Evolutionary conservation across 2,797 vertebrate species (phyloP).

Genomic region (Sus cebifrons): DNA sequence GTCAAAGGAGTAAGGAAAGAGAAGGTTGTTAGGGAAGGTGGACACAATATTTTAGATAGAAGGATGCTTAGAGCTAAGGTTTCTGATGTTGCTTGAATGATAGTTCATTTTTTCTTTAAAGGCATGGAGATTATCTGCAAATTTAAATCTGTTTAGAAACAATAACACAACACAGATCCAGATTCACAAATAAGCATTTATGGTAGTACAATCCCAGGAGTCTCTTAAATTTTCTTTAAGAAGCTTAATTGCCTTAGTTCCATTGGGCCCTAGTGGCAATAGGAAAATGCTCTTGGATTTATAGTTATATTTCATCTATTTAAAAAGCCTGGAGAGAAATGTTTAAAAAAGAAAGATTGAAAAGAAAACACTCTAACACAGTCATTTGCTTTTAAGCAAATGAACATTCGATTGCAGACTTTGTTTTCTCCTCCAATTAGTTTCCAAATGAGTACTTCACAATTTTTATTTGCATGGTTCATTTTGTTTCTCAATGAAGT

Average conservation of each 20-base stretch:
- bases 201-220: neutral
- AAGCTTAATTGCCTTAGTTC: slow-evolving; percentile 26
- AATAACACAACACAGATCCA: neutral
- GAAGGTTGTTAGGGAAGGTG: neutral
- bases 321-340: slow-evolving; percentile 50
- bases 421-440: slow-evolving; percentile 72
- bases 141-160: slow-evolving; percentile 17
- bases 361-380: slow-evolving; percentile 13
- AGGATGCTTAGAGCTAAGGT: neutral
- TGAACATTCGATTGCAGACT: slow-evolving; percentile 57
- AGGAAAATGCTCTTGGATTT: slow-evolving; percentile 59
- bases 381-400: slow-evolving; percentile 49
- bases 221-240: slow-evolving; percentile 60
- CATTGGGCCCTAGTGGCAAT: neutral
- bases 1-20: neutral
- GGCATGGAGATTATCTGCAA: no score
- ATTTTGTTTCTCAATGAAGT: slow-evolving; percentile 81
- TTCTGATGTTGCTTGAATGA: neutral
- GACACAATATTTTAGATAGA: neutral
- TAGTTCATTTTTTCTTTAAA: neutral
- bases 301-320: slow-evolving; percentile 55
- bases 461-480: slow-evolving; percentile 82
- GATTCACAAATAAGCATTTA: neutral
- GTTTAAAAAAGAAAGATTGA: neutral
- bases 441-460: slow-evolving; percentile 79